These are phyloP conservation scores for Bradysia coprophila DNA, from an alignment of 1,140 invertebrate genomes.

Conservation along the genomic window DNA sequence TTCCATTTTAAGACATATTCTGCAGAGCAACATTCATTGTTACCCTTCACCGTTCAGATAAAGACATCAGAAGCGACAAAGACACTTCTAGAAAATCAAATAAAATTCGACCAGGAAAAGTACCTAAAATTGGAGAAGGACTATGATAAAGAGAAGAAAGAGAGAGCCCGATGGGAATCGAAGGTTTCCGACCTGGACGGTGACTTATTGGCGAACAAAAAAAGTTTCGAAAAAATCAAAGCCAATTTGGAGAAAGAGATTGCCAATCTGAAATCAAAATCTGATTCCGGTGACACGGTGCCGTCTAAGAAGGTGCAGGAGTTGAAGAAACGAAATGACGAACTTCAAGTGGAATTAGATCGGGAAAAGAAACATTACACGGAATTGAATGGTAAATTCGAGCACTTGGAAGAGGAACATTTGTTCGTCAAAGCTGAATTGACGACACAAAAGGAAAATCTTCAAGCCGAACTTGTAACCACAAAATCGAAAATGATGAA, in stretches of 20 bases:
- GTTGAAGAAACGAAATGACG: conserved; percentile 36
- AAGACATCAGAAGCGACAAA: conserved; percentile 15
- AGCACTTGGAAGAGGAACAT: conserved; percentile 64
- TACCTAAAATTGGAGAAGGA: conserved; percentile 41
- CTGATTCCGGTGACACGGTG: conserved; percentile 12
- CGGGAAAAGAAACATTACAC: conserved; percentile 53
- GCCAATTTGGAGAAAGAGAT: conserved; percentile 28
- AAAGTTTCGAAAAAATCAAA: conserved; percentile 27
- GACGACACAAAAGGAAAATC: conserved; percentile 53
- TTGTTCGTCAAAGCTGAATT: conserved; percentile 57
- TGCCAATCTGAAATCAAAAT: conserved; percentile 26
- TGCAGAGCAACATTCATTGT: background rate
- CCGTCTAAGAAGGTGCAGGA: conserved; percentile 37
- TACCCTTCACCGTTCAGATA: conserved; percentile 5
- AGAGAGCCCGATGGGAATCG: conserved; percentile 15
- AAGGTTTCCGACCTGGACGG: conserved; percentile 14
- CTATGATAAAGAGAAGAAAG: conserved; percentile 36
- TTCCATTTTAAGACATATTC: background rate
- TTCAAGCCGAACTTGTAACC: conserved; percentile 26
- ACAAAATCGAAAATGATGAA: conserved; percentile 14
- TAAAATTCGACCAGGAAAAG: conserved; percentile 29
- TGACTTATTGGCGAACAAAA: conserved; percentile 30
- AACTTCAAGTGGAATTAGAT: conserved; percentile 37
- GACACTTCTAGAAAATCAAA: conserved; percentile 11
- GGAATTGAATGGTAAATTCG: conserved; percentile 62